These are phyloP conservation scores for Clistopyga incitator DNA, from an alignment of 2,888 invertebrate species.

Conservation along the genomic window DNA sequence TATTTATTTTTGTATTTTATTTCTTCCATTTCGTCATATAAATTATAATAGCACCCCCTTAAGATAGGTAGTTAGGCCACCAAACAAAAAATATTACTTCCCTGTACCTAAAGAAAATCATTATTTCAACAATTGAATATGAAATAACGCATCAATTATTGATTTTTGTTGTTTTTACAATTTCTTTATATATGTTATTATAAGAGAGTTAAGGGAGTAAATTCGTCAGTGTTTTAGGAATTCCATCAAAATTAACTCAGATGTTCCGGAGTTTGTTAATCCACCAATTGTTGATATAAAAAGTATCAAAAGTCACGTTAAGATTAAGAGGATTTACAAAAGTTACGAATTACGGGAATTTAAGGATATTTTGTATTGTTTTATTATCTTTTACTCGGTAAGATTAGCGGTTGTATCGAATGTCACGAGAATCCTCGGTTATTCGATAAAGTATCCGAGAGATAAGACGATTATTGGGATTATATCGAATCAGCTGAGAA, in stretches of 20 bases:
- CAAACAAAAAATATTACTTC: too few relatives aligned
- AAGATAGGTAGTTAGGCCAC: too few relatives aligned
- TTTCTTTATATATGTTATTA: too few relatives aligned
- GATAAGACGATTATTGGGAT: slow-evolving; percentile 16
- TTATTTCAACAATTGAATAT: too few relatives aligned
- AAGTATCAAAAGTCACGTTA: not conserved
- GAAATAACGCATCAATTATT: too few relatives aligned
- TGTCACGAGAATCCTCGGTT: not conserved
- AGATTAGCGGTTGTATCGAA: not conserved
- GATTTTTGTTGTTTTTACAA: too few relatives aligned
- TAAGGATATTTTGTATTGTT: not conserved
- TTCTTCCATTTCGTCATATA: not conserved
- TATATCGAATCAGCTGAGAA: slow-evolving; percentile 14
- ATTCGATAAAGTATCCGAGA: not conserved
- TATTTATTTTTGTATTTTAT: too few relatives aligned
- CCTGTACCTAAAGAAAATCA: too few relatives aligned
- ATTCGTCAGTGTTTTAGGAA: too few relatives aligned
- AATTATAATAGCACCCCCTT: too few relatives aligned
- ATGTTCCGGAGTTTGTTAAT: not conserved
- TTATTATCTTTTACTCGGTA: not conserved
- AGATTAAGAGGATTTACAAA: not conserved
- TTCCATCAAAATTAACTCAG: too few relatives aligned
- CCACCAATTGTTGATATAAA: not conserved
- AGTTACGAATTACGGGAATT: not conserved
- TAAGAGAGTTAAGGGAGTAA: too few relatives aligned